Percentiles rank a stretch among this genome's conserved stretches.
Conservation (phyloP, 2,888 invertebrate genomes). For the Drosophila histrio region DNA sequence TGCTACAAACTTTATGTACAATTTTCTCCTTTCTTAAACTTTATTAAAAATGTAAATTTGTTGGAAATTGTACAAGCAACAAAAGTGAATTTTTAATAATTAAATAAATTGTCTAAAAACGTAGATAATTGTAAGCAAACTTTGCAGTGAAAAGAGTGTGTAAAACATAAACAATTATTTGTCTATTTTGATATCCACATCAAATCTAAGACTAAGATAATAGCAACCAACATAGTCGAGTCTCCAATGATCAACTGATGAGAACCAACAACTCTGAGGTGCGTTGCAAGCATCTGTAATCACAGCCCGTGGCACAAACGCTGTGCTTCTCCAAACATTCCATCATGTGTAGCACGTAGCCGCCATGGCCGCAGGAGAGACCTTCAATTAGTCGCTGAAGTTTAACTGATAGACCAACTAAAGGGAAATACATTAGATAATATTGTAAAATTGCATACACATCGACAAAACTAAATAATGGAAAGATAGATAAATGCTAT, state of each 20-base stretch:
- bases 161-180: slow-evolving; percentile 29
- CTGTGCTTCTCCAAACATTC: slow-evolving; percentile 92
- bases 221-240: not conserved
- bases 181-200: slow-evolving; percentile 33
- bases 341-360: slow-evolving; percentile 93
- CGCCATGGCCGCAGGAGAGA: slow-evolving; percentile 95
- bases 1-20: no score
- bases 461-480: no score
- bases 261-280: slow-evolving; percentile 84
- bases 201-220: slow-evolving; percentile 9
- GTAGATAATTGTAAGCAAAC: not conserved
- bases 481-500: no score
- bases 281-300: slow-evolving; percentile 93
- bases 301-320: slow-evolving; percentile 95
- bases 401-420: no score
- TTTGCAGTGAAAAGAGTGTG: not conserved
- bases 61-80: no score
- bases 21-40: no score
- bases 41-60: no score
- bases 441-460: no score
- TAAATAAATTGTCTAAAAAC: no score
- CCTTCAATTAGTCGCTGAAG: no score
- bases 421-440: no score
- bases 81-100: no score
- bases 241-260: slow-evolving; percentile 54